Evolutionary conservation across 2,888 invertebrate species (phyloP), one percentile per base, ranked within the genome.

Genomic region (Athalia circularis): DNA sequence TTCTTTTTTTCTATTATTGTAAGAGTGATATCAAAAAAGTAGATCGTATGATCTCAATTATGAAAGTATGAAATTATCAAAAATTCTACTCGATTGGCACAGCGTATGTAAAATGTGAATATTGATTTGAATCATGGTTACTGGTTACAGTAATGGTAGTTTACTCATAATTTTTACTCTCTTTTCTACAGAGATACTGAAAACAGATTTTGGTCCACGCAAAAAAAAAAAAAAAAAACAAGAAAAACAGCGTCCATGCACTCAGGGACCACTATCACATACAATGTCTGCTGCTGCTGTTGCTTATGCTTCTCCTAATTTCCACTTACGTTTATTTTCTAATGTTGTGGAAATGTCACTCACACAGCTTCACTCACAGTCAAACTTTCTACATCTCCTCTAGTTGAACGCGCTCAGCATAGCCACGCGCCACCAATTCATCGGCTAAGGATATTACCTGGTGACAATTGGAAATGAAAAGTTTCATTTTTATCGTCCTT

Each of bases 391-490:
- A 77, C 78, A 84, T 81, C 29, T 84, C 83, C 59, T 90, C 89
- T 57, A 88, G 80, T 77, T 89, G 91, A 81, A 94, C 90, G 94
- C 96, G 96, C 88, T 95, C 94, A 75, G 97, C 97, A 86, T 94
- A 93, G 77, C 96, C 96, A 90, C 95, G 94, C 85, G 95, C 95
- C 85, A 97, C 95, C 87, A 98, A 92, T 92, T 97, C 97, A 87
- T 95, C 93, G 90, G 98, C 97, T 85, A 98, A 93, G 91, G 96
- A 95, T 91, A 96, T 93, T 85, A 95, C 94, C 94, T 96, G 93
- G 92, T 94, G 93, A 79, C 93, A 92, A 80, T 79, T 85, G 83
- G 85, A 84, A 79, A 80, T 80, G 79, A 80, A 64, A 8, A 29
- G 2, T 50, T 4, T 52, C 4, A 67, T n/a, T 48, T 3, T 50